Evolutionary conservation across 2,113 vertebrate genomes (phyloP), one percentile per base, ranked within the genome.

Genomic region (Paramormyrops kingsleyae): DNA sequence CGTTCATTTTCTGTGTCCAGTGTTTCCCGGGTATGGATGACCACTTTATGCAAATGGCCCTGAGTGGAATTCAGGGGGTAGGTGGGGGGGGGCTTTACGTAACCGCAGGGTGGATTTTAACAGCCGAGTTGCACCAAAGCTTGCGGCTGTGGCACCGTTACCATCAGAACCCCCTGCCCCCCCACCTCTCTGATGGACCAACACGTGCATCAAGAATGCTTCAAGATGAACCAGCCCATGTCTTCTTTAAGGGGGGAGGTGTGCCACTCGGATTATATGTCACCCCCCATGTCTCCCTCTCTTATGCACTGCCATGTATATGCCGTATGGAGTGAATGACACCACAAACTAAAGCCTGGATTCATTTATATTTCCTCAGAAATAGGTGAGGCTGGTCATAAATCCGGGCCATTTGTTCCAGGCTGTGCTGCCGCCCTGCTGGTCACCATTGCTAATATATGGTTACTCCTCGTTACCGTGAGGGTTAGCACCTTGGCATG

Each of bases 31-130:
- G 31, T 87, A 87, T 87, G 50, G 49, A 87, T 53, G 12, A 9
- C 31, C 85, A 52, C 85, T 87, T 87, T 87, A 87, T 87, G 85
- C 50, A 53, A 87, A 87, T 87, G 47, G 19, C 17, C 13, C 85
- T 49, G 39, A 74, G 56, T 88, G 87, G 87, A 42, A 83, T 49
- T 89, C 42, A 83, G n/a, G 49, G 9, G 62, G 24, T 1, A 1
- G 62, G 59, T 0, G 8, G 59, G 44, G 6, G 59, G 1, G 46
- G 47, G 84, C 46, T 27, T 86, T 86, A 86, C 19, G n/a, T 86
- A 86, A 86, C 47, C n/a, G 1, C 21, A 1, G 9, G 62, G 62
- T 31, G n/a, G n/a, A 66, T 66, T 66, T 66, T 66, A 13, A 77
- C 70, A 17, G 70, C 70, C 35, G 15, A 66, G n/a, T 12, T 66